phyloP scores from a whole-genome alignment of 2,797 vertebrate species.

The Odontamblyopus rebecca region DNA sequence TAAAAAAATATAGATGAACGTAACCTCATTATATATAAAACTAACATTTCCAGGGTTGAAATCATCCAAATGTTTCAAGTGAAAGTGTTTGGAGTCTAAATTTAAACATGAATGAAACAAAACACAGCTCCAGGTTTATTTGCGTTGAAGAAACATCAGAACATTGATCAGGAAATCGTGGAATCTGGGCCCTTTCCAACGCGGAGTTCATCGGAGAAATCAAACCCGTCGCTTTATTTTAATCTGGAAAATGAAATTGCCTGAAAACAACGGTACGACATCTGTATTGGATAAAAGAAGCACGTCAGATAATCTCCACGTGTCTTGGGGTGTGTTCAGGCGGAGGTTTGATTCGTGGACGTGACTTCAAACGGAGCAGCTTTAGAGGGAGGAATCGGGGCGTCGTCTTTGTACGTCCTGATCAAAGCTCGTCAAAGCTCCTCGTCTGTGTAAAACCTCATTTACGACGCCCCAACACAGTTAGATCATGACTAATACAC shows the following conservation, averaged over 20 bases:
- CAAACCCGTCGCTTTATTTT: slow-evolving; percentile 1
- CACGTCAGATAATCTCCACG: background rate
- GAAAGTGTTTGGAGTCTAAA: too few relatives aligned
- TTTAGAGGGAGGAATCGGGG: slow-evolving; percentile 1
- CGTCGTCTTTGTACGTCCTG: background rate
- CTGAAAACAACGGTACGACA: slow-evolving; percentile 12
- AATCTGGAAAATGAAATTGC: slow-evolving; percentile 24
- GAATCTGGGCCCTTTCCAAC: too few relatives aligned
- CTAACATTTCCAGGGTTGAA: too few relatives aligned
- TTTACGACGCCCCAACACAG: background rate
- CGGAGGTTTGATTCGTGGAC: slow-evolving; percentile 4
- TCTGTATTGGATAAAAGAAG: slow-evolving; percentile 28
- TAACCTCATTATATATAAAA: too few relatives aligned
- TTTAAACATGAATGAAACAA: too few relatives aligned
- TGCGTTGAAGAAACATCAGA: too few relatives aligned
- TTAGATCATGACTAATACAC: background rate
- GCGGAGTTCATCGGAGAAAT: too few relatives aligned
- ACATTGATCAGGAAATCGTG: too few relatives aligned
- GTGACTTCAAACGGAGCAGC: slow-evolving; percentile 17
- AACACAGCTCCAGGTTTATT: too few relatives aligned
- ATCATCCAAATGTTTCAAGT: too few relatives aligned
- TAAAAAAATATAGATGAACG: too few relatives aligned
- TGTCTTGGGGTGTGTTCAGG: slow-evolving; percentile 3
- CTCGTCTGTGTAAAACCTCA: background rate
- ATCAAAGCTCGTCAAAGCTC: background rate